Percentiles rank a stretch among this genome's conserved stretches.
Conservation (phyloP, 2,113 vertebrate genomes). For the Tachysurus vachellii region DNA sequence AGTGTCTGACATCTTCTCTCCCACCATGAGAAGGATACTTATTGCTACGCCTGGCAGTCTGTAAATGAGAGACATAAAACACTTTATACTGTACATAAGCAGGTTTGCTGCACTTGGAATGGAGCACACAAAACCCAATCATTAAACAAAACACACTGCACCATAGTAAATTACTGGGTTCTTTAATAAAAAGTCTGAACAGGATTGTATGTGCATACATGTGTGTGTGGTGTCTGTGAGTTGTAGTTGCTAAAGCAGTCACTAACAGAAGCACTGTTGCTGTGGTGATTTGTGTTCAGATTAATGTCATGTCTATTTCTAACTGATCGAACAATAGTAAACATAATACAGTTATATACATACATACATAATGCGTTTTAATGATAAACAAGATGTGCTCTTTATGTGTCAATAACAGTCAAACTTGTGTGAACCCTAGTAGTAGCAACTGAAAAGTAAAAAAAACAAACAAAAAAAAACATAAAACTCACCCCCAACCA, state of each 20-base stretch:
- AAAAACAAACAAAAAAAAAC: background rate
- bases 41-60: constrained; percentile 83
- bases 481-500: constrained; percentile 91
- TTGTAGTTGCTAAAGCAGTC: background rate
- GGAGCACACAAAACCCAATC: background rate
- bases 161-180: background rate
- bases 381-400: too few species aligned
- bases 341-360: background rate
- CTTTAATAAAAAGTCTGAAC: background rate
- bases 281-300: background rate
- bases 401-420: background rate
- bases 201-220: background rate
- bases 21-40: constrained; percentile 82
- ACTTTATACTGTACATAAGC: background rate
- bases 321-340: background rate
- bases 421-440: background rate
- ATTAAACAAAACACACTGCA: constrained; percentile 5
- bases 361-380: too few species aligned
- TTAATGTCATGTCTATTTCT: background rate
- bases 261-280: background rate
- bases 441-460: background rate
- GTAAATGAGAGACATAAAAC: constrained; percentile 37
- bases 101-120: background rate
- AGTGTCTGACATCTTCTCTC: constrained; percentile 67
- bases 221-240: background rate